phyloP scores from a whole-genome alignment of 1,140 invertebrate species.

The Drosophila elegans region DNA sequence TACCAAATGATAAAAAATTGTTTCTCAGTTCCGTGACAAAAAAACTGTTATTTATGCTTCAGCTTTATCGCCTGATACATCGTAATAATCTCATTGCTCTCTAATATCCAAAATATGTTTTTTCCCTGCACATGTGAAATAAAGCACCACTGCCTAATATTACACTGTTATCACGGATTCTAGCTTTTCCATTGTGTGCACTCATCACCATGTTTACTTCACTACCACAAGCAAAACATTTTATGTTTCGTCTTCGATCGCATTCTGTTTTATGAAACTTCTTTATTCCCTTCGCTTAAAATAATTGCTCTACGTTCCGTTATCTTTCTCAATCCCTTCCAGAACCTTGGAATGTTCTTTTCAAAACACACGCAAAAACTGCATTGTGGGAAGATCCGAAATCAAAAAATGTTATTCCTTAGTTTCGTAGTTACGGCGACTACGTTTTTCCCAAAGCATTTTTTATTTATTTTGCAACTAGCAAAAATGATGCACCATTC shows the following conservation, averaged over 20 bases:
- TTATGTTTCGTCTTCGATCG: not conserved
- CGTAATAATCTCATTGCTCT: not conserved
- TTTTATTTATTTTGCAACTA: too few relatives aligned
- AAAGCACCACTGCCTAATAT: not conserved
- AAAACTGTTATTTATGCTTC: not conserved
- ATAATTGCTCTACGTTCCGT: not conserved
- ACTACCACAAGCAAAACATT: not conserved
- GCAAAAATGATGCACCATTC: too few relatives aligned
- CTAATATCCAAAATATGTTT: not conserved
- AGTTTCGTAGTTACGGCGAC: too few relatives aligned
- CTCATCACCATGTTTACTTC: not conserved
- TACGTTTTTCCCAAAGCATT: too few relatives aligned
- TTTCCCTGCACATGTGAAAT: not conserved
- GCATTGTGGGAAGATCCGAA: not conserved
- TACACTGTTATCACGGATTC: not conserved
- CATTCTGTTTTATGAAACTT: not conserved
- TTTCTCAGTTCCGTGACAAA: conserved; percentile 5
- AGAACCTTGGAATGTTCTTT: not conserved
- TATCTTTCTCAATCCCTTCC: not conserved
- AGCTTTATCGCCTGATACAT: not conserved
- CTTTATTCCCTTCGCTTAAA: conserved; percentile 1
- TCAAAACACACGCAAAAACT: too few relatives aligned
- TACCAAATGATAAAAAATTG: conserved; percentile 2
- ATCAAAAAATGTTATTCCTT: not conserved
- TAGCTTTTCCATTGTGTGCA: not conserved